Base-by-base conservation (phyloP, 2,797 vertebrate species). In the Parotocinclus haroldoi region DNA sequence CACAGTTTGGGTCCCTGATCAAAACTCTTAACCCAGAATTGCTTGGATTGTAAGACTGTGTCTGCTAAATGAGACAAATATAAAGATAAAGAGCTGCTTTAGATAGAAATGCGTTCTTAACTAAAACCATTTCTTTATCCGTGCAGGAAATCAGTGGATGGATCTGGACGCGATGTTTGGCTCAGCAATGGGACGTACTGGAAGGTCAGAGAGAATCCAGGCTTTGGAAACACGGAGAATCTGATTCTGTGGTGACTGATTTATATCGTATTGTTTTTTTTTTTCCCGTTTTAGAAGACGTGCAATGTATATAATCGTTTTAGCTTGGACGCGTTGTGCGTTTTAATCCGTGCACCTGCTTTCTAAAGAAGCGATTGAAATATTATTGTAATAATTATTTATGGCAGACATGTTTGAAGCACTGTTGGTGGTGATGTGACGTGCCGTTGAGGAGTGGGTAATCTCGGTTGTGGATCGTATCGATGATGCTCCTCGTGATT, bases 151-250 rank as follows among this genome's bases (percentile, higher is more conserved):
- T 65, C 84, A 6, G 36, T 78, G 0, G 93, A 96, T 10, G 73
- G 87, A 45, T 86, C 70, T 0, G 92, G 93, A 37, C 87, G 82
- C 51, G 95, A 96, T 73, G 89, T 88, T 1, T 98, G 95, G 95
- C 76, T 92, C 12, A 90, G 78, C 63, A 95, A 93, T 45, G 84
- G 85, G 38, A 92, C 85, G 0, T 98, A 98, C 85, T 96, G 94
- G 93, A 89, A 88, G 68, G 75, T 93, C 67, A 89, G 94, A 42
- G 80, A 90, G 0, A 87, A 92, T 3, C 94, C 94, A 0, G 93
- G 93, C 63, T 96, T 95, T 0, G 71, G 88, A 46, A 85, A 87
- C 54, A 88, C 89, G 2, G 84, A 92, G 2, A 92, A 92, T 10
- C 88, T 93, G 0, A 89, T 94, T 72, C 84, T 98, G 71, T 96